Percentiles rank a stretch among this genome's conserved stretches.
These are phyloP conservation scores for Perdita meconis DNA, from an alignment of 2,888 invertebrate species.

Conservation along the genomic window DNA sequence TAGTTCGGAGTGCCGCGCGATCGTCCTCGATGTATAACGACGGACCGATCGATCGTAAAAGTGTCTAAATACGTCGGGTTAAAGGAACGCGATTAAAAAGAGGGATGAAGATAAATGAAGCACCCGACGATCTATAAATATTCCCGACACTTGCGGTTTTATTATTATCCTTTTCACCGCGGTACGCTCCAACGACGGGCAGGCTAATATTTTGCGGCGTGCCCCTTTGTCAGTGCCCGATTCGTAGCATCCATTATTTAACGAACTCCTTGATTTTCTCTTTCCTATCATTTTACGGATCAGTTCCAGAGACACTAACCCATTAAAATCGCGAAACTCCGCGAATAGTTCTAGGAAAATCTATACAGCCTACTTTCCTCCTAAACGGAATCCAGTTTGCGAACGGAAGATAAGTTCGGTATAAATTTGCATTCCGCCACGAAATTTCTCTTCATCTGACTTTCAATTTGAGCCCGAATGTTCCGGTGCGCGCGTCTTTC, in stretches of 20 bases:
- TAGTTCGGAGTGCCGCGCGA: neutral
- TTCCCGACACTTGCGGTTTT: slow-evolving; percentile 23
- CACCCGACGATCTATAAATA: slow-evolving; percentile 14
- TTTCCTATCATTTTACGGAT: too few species aligned
- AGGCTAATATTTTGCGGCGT: neutral
- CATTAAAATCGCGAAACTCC: neutral
- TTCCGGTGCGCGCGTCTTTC: neutral
- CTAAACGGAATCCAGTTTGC: neutral
- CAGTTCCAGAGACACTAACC: neutral
- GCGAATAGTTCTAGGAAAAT: neutral
- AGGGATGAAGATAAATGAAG: slow-evolving; percentile 18
- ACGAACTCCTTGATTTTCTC: neutral
- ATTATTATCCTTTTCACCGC: neutral
- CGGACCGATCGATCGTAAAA: slow-evolving; percentile 41
- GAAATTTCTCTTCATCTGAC: slow-evolving; percentile 1
- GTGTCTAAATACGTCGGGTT: neutral
- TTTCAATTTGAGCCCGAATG: neutral
- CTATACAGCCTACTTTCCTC: neutral
- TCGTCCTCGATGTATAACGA: slow-evolving; percentile 32
- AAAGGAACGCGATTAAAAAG: neutral
- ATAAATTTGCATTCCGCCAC: neutral
- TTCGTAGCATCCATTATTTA: neutral
- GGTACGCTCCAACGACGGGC: neutral
- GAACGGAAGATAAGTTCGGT: neutral
- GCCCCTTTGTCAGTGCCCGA: neutral